Conservation (phyloP, 2,888 invertebrate genomes). For the Cephus nigrinus region DNA sequence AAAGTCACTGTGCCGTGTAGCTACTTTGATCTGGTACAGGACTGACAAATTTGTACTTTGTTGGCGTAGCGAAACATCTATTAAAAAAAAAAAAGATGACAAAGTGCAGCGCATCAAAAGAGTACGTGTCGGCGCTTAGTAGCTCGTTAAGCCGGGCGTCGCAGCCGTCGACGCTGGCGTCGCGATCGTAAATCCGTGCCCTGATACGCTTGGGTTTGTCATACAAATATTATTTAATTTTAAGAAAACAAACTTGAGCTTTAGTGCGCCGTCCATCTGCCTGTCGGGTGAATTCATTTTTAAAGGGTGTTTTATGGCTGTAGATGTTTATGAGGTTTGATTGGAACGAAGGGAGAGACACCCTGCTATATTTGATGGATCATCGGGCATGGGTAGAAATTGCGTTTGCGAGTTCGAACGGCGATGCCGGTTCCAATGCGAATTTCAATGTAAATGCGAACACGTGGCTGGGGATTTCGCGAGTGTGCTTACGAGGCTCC, state of each 20-base stretch:
- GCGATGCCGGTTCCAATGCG: no score
- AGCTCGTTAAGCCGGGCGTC: conserved; percentile 34
- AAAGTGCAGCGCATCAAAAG: conserved; percentile 14
- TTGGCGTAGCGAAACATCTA: not conserved
- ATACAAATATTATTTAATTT: conserved; percentile 7
- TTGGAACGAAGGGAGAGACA: not conserved
- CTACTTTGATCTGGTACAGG: not conserved
- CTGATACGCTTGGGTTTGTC: not conserved
- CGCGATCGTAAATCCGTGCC: not conserved
- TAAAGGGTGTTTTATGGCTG: not conserved
- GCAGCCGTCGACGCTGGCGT: conserved; percentile 22
- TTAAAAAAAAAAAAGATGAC: conserved; percentile 30
- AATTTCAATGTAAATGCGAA: not conserved
- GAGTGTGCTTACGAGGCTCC: not conserved
- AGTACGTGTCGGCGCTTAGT: conserved; percentile 31
- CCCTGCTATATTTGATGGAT: not conserved
- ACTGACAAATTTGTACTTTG: not conserved
- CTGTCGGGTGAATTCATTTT: not conserved
- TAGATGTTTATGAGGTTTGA: not conserved
- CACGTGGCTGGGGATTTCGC: not conserved
- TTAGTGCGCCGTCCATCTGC: not conserved
- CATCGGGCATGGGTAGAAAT: not conserved
- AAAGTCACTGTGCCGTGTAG: not conserved
- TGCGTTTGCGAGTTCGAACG: not conserved
- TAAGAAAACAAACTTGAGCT: not conserved